A percentile compares a stretch with the other conserved stretches of the same genome.
These are phyloP conservation scores for Malacoctenus gilli DNA, from an alignment of 2,797 vertebrate species.

Conservation along the genomic window DNA sequence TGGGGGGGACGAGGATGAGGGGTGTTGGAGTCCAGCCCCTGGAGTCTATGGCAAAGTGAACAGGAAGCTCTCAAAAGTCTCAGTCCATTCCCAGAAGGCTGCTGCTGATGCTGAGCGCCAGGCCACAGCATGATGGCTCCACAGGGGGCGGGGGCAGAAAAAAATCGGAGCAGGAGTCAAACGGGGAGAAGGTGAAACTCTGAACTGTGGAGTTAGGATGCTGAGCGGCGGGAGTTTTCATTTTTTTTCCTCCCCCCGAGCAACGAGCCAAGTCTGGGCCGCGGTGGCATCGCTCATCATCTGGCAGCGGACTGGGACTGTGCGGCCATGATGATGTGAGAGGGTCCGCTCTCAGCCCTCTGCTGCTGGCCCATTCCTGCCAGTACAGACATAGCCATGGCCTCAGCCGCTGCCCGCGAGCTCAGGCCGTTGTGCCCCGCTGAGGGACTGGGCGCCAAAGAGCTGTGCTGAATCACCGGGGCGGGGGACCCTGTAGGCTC, in stretches of 20 bases:
- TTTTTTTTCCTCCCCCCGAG: conserved; percentile 53
- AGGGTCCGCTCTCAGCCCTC: conserved; percentile 74
- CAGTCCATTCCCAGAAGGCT: conserved; percentile 82
- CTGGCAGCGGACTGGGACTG: conserved; percentile 95
- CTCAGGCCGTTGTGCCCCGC: conserved; percentile 87
- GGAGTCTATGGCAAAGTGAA: conserved; percentile 85
- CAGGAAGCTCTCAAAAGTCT: conserved; percentile 82
- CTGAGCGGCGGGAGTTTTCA: conserved; percentile 28
- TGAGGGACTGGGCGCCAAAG: conserved; percentile 81
- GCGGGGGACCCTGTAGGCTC: conserved; percentile 92
- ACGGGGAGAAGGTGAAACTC: conserved; percentile 36
- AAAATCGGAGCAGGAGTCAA: conserved; percentile 49
- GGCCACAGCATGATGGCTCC: conserved; percentile 69
- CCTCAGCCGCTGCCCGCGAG: conserved; percentile 92
- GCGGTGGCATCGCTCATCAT: conserved; percentile 87
- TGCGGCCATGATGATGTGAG: conserved; percentile 97
- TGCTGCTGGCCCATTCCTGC: conserved; percentile 92
- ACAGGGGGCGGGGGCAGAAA: conserved; percentile 57
- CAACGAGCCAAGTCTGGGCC: conserved; percentile 61
- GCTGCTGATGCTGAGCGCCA: conserved; percentile 78
- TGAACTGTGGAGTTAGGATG: conserved; percentile 32
- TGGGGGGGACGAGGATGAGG: conserved; percentile 19
- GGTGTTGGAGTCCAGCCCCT: conserved; percentile 83
- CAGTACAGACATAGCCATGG: conserved; percentile 94
- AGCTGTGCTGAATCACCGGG: conserved; percentile 95